phyloP scores from a whole-genome alignment of 1,140 invertebrate species.

The Steinernema khuongi region DNA sequence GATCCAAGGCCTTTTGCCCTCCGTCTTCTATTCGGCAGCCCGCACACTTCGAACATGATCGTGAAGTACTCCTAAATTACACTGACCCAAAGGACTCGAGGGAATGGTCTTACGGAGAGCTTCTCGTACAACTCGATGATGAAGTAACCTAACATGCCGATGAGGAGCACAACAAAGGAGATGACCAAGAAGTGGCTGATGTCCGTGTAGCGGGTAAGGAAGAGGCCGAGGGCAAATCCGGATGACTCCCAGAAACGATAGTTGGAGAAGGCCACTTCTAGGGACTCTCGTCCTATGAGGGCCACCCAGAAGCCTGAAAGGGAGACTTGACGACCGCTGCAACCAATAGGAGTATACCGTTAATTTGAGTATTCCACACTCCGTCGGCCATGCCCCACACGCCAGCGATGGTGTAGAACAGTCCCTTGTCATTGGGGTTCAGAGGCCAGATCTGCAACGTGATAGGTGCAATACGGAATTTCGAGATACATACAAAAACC shows the following conservation, averaged over 20 bases:
- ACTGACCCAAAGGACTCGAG: background rate
- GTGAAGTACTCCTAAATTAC: conserved; percentile 26
- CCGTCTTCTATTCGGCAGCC: background rate
- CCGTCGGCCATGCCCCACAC: conserved; percentile 93
- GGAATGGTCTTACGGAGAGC: conserved; percentile 33
- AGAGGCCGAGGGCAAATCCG: conserved; percentile 84
- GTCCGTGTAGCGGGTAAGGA: conserved; percentile 78
- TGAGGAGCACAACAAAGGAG: conserved; percentile 71
- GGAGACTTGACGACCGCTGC: conserved; percentile 7
- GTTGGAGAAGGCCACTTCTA: conserved; percentile 92
- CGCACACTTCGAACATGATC: conserved; percentile 24
- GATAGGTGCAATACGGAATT: background rate
- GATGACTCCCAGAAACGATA: conserved; percentile 87
- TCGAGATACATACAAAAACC: background rate
- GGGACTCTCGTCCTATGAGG: conserved; percentile 77
- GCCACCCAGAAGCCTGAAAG: conserved; percentile 76
- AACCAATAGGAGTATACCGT: conserved; percentile 68
- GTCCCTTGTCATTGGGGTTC: conserved; percentile 70
- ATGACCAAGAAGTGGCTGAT: conserved; percentile 83
- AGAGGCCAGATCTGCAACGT: conserved; percentile 71
- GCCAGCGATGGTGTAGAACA: conserved; percentile 84
- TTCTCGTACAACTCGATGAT: conserved; percentile 68
- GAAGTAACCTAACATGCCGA: conserved; percentile 75
- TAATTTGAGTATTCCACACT: conserved; percentile 95
- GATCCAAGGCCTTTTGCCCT: conserved; percentile 17